These are phyloP conservation scores for Andrena haemorrhoa DNA, from an alignment of 2,888 invertebrate genomes.

Conservation along the genomic window DNA sequence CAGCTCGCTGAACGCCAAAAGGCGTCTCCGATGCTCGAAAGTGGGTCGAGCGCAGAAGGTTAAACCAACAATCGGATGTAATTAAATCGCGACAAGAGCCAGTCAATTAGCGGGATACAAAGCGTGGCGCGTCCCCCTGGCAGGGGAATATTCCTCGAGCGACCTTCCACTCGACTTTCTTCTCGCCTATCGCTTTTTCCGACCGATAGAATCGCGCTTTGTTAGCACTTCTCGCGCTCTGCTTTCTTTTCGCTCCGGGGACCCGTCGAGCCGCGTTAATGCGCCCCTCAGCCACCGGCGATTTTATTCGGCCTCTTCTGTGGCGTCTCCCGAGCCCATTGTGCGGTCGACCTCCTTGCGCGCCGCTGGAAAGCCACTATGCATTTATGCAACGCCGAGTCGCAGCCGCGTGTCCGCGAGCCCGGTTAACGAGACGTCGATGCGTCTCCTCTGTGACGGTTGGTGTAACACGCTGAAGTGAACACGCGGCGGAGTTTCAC, in stretches of 20 bases:
- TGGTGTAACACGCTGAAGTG: too few species aligned
- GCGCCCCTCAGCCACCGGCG: conserved; percentile 2
- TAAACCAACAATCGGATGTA: conserved; percentile 4
- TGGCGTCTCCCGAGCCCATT: conserved; percentile 37
- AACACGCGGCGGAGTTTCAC: too few species aligned
- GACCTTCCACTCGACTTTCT: conserved; percentile 38
- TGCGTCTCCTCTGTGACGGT: too few species aligned
- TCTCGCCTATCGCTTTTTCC: conserved; percentile 13
- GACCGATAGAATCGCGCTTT: neutral
- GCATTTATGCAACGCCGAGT: neutral
- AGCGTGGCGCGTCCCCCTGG: neutral
- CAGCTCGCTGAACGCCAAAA: neutral
- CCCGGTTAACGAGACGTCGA: conserved; percentile 3
- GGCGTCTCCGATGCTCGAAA: neutral
- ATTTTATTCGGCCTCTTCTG: conserved; percentile 36
- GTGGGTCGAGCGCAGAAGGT: conserved; percentile 16
- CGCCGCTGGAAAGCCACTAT: conserved; percentile 65
- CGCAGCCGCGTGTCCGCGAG: neutral
- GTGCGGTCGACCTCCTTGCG: conserved; percentile 65
- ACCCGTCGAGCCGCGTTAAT: conserved; percentile 25
- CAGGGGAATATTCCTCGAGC: neutral
- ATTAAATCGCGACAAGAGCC: conserved; percentile 8
- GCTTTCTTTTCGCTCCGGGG: conserved; percentile 29
- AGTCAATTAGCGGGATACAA: neutral
- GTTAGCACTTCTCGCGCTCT: conserved; percentile 42